Conservation (phyloP, 1,140 invertebrate genomes). For the Lasaia peninsularis region DNA sequence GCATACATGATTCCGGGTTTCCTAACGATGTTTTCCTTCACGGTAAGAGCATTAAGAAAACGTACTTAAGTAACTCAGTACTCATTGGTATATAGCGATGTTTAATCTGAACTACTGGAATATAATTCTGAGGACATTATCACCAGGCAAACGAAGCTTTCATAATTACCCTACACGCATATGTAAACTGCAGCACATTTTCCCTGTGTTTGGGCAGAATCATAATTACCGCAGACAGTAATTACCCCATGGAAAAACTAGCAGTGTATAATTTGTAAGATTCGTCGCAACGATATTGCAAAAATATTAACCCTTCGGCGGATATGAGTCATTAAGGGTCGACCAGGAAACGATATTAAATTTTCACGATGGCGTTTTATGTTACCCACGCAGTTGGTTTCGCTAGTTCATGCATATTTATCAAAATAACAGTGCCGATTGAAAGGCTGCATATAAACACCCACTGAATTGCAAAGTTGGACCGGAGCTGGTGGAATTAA, state of each 20-base stretch:
- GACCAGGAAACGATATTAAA: slow-evolving; percentile 75
- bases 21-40: too few species aligned
- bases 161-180: too few species aligned
- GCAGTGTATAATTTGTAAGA: slow-evolving; percentile 50
- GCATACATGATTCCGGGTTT: too few species aligned
- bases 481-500: slow-evolving; percentile 47
- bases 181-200: too few species aligned
- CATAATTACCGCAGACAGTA: background rate
- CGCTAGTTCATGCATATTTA: slow-evolving; percentile 74
- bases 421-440: slow-evolving; percentile 75
- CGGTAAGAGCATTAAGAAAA: too few species aligned
- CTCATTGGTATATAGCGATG: too few species aligned
- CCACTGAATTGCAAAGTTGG: slow-evolving; percentile 60
- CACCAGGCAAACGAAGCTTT: too few species aligned
- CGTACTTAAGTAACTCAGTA: too few species aligned
- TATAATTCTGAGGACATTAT: too few species aligned
- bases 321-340: slow-evolving; percentile 70
- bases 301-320: slow-evolving; percentile 69
- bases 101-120: too few species aligned
- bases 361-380: slow-evolving; percentile 73
- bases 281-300: slow-evolving; percentile 55
- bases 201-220: background rate
- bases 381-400: slow-evolving; percentile 67
- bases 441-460: slow-evolving; percentile 74
- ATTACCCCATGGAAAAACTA: background rate